These are phyloP conservation scores for Drosophila mayri DNA, from an alignment of 1,140 invertebrate genomes.

Conservation along the genomic window DNA sequence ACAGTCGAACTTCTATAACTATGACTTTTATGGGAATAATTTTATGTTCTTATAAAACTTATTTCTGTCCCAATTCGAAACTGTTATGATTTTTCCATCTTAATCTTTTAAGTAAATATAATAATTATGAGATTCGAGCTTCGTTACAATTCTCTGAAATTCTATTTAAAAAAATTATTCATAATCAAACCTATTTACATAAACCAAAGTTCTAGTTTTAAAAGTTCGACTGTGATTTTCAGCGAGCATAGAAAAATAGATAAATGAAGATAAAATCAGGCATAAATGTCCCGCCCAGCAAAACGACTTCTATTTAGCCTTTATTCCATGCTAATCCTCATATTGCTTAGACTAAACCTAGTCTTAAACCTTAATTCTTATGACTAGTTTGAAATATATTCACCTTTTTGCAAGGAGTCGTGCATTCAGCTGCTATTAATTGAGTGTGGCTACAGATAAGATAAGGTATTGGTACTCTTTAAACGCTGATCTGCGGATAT, in stretches of 20 bases:
- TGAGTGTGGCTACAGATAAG: constrained; percentile 70
- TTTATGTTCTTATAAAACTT: background rate
- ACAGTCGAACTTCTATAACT: constrained; percentile 24
- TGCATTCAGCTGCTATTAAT: constrained; percentile 81
- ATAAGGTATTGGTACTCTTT: constrained; percentile 40
- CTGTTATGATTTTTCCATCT: background rate
- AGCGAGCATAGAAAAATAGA: background rate
- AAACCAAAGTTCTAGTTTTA: background rate
- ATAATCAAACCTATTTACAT: too few species aligned
- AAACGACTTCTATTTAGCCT: background rate
- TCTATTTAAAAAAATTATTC: too few species aligned
- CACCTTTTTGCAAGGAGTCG: constrained; percentile 82
- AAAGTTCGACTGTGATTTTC: background rate
- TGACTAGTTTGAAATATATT: constrained; percentile 64
- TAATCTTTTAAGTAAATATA: background rate
- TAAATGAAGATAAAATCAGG: background rate
- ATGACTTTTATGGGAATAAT: background rate
- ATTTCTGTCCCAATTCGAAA: background rate
- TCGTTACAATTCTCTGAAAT: background rate
- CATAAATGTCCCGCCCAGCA: background rate
- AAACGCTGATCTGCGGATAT: constrained; percentile 36
- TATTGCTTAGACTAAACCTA: constrained; percentile 38
- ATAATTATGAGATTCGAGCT: background rate
- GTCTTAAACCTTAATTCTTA: constrained; percentile 42
- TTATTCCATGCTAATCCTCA: constrained; percentile 7